A percentile compares a stretch with the other conserved stretches of the same genome.
These are phyloP conservation scores for Eurytoma californica DNA, from an alignment of 2,888 invertebrate species.

Conservation along the genomic window DNA sequence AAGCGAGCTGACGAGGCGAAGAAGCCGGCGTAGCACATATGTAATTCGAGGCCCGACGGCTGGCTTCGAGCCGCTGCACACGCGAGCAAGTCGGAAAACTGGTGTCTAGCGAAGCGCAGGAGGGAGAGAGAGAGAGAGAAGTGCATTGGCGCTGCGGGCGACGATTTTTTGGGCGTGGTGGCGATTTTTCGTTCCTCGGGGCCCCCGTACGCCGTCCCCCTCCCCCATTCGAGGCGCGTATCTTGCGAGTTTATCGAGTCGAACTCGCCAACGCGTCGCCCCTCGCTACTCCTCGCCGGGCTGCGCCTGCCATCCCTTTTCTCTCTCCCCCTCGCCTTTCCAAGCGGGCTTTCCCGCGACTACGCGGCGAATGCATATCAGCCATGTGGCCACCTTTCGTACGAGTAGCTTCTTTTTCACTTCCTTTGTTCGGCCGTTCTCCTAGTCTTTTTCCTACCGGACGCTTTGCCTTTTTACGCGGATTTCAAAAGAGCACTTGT, in stretches of 20 bases:
- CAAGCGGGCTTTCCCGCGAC: too few relatives aligned
- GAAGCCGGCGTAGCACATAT: background rate
- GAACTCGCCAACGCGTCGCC: background rate
- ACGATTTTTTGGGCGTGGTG: conserved; percentile 47
- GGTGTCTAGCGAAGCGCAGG: background rate
- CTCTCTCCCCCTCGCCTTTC: background rate
- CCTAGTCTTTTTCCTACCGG: background rate
- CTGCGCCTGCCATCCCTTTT: background rate
- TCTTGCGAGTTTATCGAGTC: conserved; percentile 43
- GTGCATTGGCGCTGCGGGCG: background rate
- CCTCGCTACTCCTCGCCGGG: background rate
- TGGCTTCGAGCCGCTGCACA: background rate
- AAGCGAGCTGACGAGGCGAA: background rate
- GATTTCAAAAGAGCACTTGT: too few relatives aligned
- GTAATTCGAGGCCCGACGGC: conserved; percentile 9
- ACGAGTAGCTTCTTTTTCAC: background rate
- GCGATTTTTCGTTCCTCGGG: conserved; percentile 56
- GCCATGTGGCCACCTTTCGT: too few relatives aligned
- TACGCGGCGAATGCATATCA: too few relatives aligned
- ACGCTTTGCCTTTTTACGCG: too few relatives aligned
- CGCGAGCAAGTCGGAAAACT: conserved; percentile 18
- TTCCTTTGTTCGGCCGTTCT: background rate
- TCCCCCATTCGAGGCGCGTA: conserved; percentile 4
- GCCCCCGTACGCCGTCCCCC: too few relatives aligned
- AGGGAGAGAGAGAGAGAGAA: background rate